Conservation (phyloP, 2,113 vertebrate species). For the Nibea coibor region DNA sequence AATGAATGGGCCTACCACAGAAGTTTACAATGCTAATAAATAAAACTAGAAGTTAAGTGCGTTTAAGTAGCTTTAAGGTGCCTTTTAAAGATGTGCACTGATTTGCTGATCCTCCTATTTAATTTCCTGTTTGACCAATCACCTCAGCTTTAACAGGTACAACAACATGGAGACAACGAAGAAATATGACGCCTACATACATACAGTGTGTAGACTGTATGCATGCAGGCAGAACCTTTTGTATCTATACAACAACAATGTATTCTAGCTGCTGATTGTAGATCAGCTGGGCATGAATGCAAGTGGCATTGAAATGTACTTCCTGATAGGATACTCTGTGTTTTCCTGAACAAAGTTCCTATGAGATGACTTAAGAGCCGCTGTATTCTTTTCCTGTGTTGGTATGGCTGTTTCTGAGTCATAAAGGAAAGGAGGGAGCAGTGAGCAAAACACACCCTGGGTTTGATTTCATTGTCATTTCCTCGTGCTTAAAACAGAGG, state of each 20-base stretch:
- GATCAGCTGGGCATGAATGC: neutral
- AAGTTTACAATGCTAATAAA: no score
- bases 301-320: conserved; percentile 4
- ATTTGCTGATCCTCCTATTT: no score
- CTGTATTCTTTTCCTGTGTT: conserved; percentile 7
- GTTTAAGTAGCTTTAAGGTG: no score
- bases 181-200: neutral
- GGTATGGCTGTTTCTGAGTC: conserved; percentile 9
- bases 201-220: neutral
- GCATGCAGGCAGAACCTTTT: neutral
- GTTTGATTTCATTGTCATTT: conserved; percentile 59
- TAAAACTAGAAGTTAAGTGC: neutral
- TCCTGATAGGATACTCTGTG: conserved; percentile 33
- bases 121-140: neutral
- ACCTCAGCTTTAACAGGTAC: no score
- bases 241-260: neutral
- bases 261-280: neutral
- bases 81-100: no score
- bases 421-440: conserved; percentile 43
- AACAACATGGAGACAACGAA: neutral
- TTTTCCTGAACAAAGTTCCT: conserved; percentile 35
- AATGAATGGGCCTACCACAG: no score
- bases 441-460: conserved; percentile 45
- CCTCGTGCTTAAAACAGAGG: conserved; percentile 33
- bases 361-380: neutral